These are phyloP conservation scores for Achlya flavicornis DNA, from an alignment of 2,888 invertebrate genomes.

Conservation along the genomic window DNA sequence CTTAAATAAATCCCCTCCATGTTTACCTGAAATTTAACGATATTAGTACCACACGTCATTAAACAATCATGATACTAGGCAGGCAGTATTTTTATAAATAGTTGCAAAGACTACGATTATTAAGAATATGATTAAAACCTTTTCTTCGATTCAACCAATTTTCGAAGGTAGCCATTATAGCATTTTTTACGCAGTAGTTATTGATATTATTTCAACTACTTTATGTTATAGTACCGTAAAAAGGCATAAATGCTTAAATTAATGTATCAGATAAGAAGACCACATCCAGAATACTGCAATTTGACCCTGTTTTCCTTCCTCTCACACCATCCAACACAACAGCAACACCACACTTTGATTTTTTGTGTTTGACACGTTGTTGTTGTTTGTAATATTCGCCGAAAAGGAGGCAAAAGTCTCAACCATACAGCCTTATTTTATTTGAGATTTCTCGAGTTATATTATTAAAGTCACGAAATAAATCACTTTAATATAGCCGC, in stretches of 20 bases:
- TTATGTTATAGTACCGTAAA: slow-evolving; percentile 28
- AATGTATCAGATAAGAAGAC: slow-evolving; percentile 39
- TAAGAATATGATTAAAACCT: slow-evolving; percentile 55
- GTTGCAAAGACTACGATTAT: slow-evolving; percentile 15
- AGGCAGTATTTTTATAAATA: background rate
- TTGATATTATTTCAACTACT: slow-evolving; percentile 21
- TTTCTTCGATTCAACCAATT: slow-evolving; percentile 79
- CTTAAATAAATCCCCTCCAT: slow-evolving; percentile 86
- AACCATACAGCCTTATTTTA: no score
- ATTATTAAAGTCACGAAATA: no score
- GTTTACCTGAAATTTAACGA: slow-evolving; percentile 71
- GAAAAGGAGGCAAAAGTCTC: no score
- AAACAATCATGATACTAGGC: background rate
- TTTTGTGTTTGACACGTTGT: slow-evolving; percentile 35
- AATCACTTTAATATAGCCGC: no score
- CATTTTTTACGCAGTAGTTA: slow-evolving; percentile 55
- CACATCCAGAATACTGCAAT: slow-evolving; percentile 51
- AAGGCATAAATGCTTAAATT: slow-evolving; percentile 38
- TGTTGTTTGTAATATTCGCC: no score
- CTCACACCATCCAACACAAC: slow-evolving; percentile 46
- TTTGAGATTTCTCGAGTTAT: no score
- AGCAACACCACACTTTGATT: slow-evolving; percentile 24
- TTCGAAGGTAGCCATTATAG: slow-evolving; percentile 78
- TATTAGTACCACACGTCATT: no score
- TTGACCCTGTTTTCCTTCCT: slow-evolving; percentile 64